phyloP scores from a whole-genome alignment of 64 coral and sea anemone genomes.

The Acropora tenuis region DNA sequence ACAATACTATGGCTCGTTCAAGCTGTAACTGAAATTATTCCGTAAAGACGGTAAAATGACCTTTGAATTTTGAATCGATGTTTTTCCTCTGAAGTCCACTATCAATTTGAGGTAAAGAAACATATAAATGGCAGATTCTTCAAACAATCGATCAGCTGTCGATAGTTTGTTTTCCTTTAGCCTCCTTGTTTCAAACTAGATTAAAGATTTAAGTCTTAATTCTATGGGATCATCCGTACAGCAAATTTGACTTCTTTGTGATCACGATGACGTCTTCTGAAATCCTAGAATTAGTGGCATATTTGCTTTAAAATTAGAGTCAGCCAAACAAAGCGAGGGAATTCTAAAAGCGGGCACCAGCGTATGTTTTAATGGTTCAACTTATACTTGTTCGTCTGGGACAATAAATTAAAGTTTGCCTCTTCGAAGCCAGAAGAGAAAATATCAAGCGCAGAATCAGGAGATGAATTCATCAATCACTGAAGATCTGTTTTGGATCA shows the following conservation, averaged over 20 bases:
- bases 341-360: too few species aligned
- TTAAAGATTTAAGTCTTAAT: background rate
- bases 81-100: background rate
- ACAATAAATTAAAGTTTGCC: too few species aligned
- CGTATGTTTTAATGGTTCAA: too few species aligned
- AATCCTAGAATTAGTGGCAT: background rate
- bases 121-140: background rate
- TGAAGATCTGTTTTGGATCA: constrained; percentile 26
- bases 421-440: too few species aligned
- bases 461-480: too few species aligned
- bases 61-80: too few species aligned
- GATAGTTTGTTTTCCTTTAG: background rate
- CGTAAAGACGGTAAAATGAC: too few species aligned
- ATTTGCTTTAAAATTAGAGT: background rate
- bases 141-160: background rate
- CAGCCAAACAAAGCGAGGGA: too few species aligned
- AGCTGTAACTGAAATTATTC: too few species aligned
- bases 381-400: too few species aligned
- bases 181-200: background rate
- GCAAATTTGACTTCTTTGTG: background rate
- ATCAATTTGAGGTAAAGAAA: background rate
- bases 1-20: too few species aligned
- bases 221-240: constrained; percentile 2
- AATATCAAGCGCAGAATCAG: too few species aligned
- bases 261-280: background rate